Base-by-base conservation (phyloP, 2,113 vertebrate genomes). In the Pelecanus crispus region DNA sequence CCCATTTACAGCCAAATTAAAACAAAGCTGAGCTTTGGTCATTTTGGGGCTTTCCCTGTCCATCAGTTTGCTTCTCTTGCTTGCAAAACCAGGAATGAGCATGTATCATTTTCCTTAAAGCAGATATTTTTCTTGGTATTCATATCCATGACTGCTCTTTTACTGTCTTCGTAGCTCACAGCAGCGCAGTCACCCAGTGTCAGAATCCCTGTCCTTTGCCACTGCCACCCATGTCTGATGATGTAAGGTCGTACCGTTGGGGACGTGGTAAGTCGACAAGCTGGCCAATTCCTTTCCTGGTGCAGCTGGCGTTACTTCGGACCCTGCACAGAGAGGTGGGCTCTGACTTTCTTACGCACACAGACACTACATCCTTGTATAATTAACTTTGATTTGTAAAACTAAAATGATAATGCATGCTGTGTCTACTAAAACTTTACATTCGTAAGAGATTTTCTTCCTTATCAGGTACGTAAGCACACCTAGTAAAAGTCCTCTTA, bases 261-360 rank as follows among this genome's bases (percentile, higher is more conserved):
- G 68, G n/a, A 52, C 12, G 7, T 0, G 62, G 5, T 36, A 36
- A 65, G 17, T 59, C 0, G 1, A 34, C 0, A 79, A 80, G 56
- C 7, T 17, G 15, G 70, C 9, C n/a, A 7, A 0, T 26, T 47
- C 83, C 47, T 79, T 36, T 78, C 32, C 73, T 49, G 58, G 50
- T 31, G 75, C n/a, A 67, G 45, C 2, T 40, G 73, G 1, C 2
- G 40, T 56, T 32, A 3, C 58, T 63, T 44, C 21, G 3, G 70
- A 24, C 74, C 92, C 94, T 88, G 73, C 1, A 9, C 31, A 75
- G 38, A 71, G 38, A 40, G 52, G 31, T 22, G 32, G 81, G 73
- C 38, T 90, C 65, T 81, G 68, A 12, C 17, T 58, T 90, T 65
- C 59, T 81, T 17, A 24, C 0, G 1, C 56, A 11, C 32, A 29